Percentiles rank a stretch among this genome's conserved stretches.
phyloP scores from a whole-genome alignment of 1,140 invertebrate species.

The Caenorhabditis briggsae region DNA sequence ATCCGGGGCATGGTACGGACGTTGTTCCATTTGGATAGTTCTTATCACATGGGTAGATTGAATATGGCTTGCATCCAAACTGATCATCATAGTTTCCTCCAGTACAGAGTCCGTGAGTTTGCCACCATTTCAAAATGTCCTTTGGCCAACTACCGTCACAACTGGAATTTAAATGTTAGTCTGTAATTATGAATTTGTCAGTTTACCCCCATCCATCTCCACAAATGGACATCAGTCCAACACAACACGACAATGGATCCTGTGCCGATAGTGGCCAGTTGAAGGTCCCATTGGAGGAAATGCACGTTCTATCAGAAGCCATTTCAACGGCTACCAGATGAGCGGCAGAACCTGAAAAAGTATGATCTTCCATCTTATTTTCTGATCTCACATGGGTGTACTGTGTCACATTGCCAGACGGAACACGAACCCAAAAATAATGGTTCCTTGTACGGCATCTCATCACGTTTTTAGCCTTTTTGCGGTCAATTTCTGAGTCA shows the following conservation, averaged over 20 bases:
- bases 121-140: conserved; percentile 49
- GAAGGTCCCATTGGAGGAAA: conserved; percentile 40
- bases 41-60: conserved; percentile 39
- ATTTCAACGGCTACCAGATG: conserved; percentile 24
- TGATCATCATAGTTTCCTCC: conserved; percentile 35
- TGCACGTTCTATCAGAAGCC: conserved; percentile 24
- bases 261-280: conserved; percentile 31
- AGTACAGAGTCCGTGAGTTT: conserved; percentile 24
- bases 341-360: conserved; percentile 26
- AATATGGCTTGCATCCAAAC: conserved; percentile 39
- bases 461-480: conserved; percentile 9
- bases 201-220: conserved; percentile 41
- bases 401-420: neutral
- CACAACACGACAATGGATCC: conserved; percentile 39
- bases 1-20: conserved; percentile 13
- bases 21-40: conserved; percentile 40
- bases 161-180: neutral
- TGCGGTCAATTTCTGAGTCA: conserved; percentile 7
- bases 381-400: neutral
- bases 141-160: conserved; percentile 45
- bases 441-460: neutral
- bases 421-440: neutral
- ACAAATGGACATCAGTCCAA: conserved; percentile 31
- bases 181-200: neutral
- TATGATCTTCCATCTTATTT: neutral